phyloP scores from a whole-genome alignment of 2,113 vertebrate species.

The Phalacrocorax pelagicus region DNA sequence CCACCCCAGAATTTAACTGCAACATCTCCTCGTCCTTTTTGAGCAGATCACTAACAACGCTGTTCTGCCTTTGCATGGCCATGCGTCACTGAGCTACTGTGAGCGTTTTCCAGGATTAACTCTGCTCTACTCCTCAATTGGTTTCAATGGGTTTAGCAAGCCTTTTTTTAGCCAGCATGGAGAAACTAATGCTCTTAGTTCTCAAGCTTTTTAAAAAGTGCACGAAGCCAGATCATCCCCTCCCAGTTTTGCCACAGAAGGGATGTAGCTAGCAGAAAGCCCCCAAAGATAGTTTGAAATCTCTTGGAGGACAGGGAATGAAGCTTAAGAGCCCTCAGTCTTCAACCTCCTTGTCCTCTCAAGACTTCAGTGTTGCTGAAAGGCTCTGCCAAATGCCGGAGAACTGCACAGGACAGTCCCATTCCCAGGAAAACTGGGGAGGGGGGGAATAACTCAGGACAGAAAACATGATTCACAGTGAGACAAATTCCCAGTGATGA shows the following conservation, averaged over 20 bases:
- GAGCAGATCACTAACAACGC: not conserved
- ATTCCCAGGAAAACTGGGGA: not conserved
- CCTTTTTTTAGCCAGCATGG: conserved; percentile 57
- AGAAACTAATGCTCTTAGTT: conserved; percentile 68
- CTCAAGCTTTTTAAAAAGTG: conserved; percentile 60
- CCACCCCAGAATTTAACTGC: not conserved
- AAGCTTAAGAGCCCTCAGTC: not conserved
- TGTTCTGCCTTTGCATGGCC: not conserved
- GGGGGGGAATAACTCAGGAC: not conserved
- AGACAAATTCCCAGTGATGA: not conserved
- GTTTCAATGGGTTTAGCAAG: conserved; percentile 48
- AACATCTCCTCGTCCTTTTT: not conserved
- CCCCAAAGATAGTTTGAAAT: not conserved
- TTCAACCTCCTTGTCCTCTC: not conserved
- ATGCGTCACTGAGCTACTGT: not conserved
- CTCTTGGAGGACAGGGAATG: not conserved
- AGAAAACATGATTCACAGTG: not conserved
- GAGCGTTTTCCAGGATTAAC: conserved; percentile 63
- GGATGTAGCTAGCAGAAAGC: conserved; percentile 25
- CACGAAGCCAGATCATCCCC: conserved; percentile 53
- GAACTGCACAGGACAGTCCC: not conserved
- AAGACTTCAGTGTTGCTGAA: not conserved
- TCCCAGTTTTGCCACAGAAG: conserved; percentile 41
- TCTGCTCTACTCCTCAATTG: conserved; percentile 42
- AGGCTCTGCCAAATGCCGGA: not conserved